Conservation (phyloP, 2,888 invertebrate genomes). For the Cyrtodaria siliqua region DNA sequence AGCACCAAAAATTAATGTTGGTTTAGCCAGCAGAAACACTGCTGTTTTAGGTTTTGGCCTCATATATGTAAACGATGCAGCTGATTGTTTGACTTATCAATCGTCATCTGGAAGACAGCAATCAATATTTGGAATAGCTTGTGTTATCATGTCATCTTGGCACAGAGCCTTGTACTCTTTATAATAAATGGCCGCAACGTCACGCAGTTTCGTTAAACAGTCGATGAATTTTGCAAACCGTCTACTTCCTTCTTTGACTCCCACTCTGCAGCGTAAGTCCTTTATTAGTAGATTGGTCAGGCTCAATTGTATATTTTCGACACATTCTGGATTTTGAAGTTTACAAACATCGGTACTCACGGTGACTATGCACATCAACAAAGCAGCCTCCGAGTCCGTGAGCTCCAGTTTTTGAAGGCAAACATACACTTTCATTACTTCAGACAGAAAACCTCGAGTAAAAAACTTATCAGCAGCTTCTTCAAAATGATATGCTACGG, state of each 20-base stretch:
- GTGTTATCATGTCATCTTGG: conserved; percentile 43
- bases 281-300: conserved; percentile 18
- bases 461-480: conserved; percentile 54
- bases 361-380: conserved; percentile 34
- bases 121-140: too few relatives aligned
- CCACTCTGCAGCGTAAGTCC: not conserved
- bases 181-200: conserved; percentile 26
- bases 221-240: conserved; percentile 45
- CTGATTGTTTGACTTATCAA: too few relatives aligned
- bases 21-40: too few relatives aligned
- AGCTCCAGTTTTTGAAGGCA: conserved; percentile 42
- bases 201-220: conserved; percentile 28
- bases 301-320: conserved; percentile 39
- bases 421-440: not conserved
- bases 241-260: conserved; percentile 2
- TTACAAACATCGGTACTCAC: conserved; percentile 47
- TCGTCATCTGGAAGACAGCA: too few relatives aligned
- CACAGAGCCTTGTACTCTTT: conserved; percentile 40
- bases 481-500: conserved; percentile 46
- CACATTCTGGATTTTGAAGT: conserved; percentile 31
- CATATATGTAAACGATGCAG: too few relatives aligned
- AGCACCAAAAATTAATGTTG: too few relatives aligned
- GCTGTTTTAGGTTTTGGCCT: too few relatives aligned
- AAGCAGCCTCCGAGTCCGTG: conserved; percentile 34
- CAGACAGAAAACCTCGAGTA: conserved; percentile 11